Conservation (phyloP, 2,888 invertebrate species). For the Scaptomyza caliginosa region DNA sequence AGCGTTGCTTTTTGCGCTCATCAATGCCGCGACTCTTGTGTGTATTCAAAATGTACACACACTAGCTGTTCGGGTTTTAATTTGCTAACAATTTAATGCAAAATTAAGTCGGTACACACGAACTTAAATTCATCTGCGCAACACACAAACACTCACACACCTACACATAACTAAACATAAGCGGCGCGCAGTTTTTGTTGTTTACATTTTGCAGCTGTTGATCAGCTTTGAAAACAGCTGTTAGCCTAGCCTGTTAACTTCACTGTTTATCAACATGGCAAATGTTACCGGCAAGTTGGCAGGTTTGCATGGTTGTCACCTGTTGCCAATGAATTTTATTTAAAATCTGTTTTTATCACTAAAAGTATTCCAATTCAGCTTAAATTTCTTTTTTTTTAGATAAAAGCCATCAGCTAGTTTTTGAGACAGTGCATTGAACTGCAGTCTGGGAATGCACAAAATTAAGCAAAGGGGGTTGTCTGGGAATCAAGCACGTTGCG, state of each 20-base stretch:
- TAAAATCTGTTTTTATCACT: not conserved
- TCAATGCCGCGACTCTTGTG: constrained; percentile 35
- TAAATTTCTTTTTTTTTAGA: constrained; percentile 2
- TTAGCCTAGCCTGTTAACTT: constrained; percentile 37
- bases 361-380: not conserved
- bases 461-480: constrained; percentile 55
- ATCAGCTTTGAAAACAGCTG: constrained; percentile 56
- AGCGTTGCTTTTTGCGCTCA: constrained; percentile 66
- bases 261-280: constrained; percentile 24
- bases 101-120: constrained; percentile 38
- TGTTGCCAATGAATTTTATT: constrained; percentile 12
- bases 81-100: constrained; percentile 11
- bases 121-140: constrained; percentile 22
- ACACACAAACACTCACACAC: constrained; percentile 9
- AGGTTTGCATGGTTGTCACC: constrained; percentile 36
- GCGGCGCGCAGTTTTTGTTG: constrained; percentile 60
- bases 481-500: constrained; percentile 61
- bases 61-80: not conserved
- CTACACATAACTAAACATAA: constrained; percentile 28
- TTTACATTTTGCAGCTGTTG: constrained; percentile 67
- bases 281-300: constrained; percentile 22
- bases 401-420: constrained; percentile 9
- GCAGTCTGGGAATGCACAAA: constrained; percentile 45
- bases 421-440: constrained; percentile 70
- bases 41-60: constrained; percentile 33